Conservation (phyloP, 2,797 vertebrate genomes). For the Aphelocoma californica region DNA sequence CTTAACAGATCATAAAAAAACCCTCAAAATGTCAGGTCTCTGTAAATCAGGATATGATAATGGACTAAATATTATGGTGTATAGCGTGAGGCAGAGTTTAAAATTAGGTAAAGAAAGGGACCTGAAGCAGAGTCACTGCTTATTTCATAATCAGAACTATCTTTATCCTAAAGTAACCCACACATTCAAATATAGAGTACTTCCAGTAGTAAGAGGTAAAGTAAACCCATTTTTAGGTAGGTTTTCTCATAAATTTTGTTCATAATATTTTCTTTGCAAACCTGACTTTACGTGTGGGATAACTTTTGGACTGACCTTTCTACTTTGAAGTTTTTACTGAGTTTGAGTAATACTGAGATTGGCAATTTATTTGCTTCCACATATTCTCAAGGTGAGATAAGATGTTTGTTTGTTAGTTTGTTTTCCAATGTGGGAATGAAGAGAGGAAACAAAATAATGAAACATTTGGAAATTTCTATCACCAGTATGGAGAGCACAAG, state of each 20-base stretch:
- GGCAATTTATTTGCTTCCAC: neutral
- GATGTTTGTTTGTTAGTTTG: neutral
- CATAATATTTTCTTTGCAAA: neutral
- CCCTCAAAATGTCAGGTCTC: neutral
- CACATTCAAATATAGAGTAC: neutral
- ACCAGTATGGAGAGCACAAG: neutral
- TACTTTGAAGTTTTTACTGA: neutral
- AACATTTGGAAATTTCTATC: neutral
- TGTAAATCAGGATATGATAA: neutral
- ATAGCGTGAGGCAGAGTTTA: neutral
- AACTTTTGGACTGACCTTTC: neutral
- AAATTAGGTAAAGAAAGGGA: neutral
- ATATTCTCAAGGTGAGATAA: neutral
- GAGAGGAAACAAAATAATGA: neutral
- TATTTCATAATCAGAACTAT: neutral
- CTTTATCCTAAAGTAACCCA: neutral
- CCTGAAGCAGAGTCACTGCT: neutral
- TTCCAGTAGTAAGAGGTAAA: neutral
- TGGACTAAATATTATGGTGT: neutral
- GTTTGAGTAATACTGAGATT: neutral
- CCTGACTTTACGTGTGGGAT: neutral
- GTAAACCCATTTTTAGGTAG: neutral
- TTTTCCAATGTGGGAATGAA: neutral
- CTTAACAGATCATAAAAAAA: neutral
- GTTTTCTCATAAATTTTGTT: neutral